These are phyloP conservation scores for human DNA, from an alignment of 2,113 vertebrate genomes.

Conservation along the genomic window GRCh38 chr6:73364001-73364500, in stretches of 20 bases:
- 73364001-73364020: conserved; percentile 25
- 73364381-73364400: neutral
- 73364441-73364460: neutral
- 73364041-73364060: too few relatives aligned
- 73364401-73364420: neutral
- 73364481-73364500: accelerated
- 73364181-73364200: neutral
- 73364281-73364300: accelerated
- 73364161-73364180: neutral
- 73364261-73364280: neutral
- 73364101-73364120: neutral
- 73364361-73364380: neutral
- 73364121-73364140: neutral
- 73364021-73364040: too few relatives aligned
- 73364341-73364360: neutral
- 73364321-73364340: neutral
- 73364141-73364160: conserved; percentile 32
- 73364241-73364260: neutral
- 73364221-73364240: neutral
- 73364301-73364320: accelerated
- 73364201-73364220: neutral
- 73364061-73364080: too few relatives aligned
- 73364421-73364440: neutral
- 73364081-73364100: neutral
- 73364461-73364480: neutral